A percentile compares a stretch with the other conserved stretches of the same genome.
Evolutionary conservation across 2,113 vertebrate genomes (phyloP).

Genomic region (Lipophrys pholis): DNA sequence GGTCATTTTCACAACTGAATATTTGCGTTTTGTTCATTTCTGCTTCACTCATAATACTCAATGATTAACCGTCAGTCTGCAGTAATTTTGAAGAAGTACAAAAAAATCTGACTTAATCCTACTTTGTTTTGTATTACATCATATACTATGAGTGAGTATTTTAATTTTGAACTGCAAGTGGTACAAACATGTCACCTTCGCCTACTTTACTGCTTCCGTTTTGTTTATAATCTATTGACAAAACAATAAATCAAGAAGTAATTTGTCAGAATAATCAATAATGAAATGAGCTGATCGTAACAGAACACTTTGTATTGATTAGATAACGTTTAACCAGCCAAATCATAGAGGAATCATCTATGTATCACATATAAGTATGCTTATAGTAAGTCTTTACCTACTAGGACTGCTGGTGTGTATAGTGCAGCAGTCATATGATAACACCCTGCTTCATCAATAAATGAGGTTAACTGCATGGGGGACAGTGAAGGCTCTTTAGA

Average conservation of each 20-base stretch:
- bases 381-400: neutral
- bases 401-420: neutral
- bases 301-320: neutral
- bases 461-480: constrained; percentile 22
- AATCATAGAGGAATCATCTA: no score
- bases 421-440: constrained; percentile 23
- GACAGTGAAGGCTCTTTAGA: constrained; percentile 27
- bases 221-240: neutral
- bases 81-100: no score
- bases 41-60: no score
- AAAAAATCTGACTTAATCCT: no score
- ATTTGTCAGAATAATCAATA: constrained; percentile 2
- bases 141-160: no score
- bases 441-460: constrained; percentile 34
- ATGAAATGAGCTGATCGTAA: neutral
- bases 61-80: no score
- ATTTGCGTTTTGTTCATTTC: no score
- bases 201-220: neutral
- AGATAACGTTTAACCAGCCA: neutral
- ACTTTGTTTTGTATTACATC: no score
- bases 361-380: no score
- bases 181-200: neutral
- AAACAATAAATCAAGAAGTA: neutral
- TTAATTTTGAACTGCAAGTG: neutral
- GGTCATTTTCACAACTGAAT: no score